Conservation (phyloP, 1,140 invertebrate genomes). For the silkworm (Bombyx mori) region DNA sequence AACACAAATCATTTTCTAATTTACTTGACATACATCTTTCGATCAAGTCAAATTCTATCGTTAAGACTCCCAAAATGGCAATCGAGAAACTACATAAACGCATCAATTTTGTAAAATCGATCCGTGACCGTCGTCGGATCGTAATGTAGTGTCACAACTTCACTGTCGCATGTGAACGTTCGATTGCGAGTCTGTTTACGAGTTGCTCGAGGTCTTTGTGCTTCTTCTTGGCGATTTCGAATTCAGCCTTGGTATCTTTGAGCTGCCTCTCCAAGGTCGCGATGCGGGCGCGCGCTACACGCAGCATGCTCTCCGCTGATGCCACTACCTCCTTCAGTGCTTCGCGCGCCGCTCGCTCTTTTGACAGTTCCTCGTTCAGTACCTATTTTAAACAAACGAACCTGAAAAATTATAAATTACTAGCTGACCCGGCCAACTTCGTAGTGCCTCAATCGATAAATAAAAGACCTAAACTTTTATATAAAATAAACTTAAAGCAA, state of each 20-base stretch:
- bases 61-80: no score
- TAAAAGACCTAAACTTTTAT: no score
- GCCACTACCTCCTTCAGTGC: slow-evolving; percentile 46
- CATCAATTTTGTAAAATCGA: slow-evolving; percentile 2
- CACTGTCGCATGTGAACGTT: slow-evolving; percentile 19
- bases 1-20: no score
- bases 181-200: slow-evolving; percentile 26
- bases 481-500: no score
- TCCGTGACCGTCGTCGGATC: slow-evolving; percentile 10
- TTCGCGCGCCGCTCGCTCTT: slow-evolving; percentile 43
- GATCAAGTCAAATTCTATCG: no score
- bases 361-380: slow-evolving; percentile 32
- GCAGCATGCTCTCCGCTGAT: slow-evolving; percentile 49
- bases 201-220: slow-evolving; percentile 38
- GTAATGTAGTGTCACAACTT: slow-evolving; percentile 27
- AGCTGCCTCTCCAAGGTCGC: slow-evolving; percentile 45
- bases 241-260: slow-evolving; percentile 31
- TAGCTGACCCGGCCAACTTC: no score
- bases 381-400: no score
- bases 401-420: no score
- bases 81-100: no score
- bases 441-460: no score
- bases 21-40: no score
- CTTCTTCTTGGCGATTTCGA: slow-evolving; percentile 23
- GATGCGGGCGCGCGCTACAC: slow-evolving; percentile 47